Base-by-base conservation (phyloP, 2,113 vertebrate genomes). In the Tragelaphus imberbis region DNA sequence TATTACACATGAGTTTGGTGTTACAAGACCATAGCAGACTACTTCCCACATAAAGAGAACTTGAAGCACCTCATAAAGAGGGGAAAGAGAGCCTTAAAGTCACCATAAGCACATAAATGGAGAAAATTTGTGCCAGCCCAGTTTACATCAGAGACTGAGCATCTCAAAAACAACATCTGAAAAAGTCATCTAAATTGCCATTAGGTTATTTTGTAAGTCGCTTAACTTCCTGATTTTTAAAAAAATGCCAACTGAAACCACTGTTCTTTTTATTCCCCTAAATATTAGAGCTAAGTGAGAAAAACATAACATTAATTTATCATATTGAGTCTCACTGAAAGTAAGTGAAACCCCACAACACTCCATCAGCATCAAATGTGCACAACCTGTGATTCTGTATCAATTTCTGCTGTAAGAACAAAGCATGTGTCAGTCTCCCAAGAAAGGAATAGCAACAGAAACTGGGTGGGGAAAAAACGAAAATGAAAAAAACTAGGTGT, bases 271-370 rank as follows among this genome's bases (percentile, higher is more conserved):
- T 97, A 86, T 53, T 15, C 94, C 90, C 91, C 90, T 75, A 97
- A 97, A 90, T 80, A 96, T 95, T 77, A 97, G 81, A 91, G 33
- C 56, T 92, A 95, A 94, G 68, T 94, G 90, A 96, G 95, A 97
- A 97, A 97, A 97, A 96, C 30, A 93, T 88, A 96, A 94, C 79
- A 91, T 91, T 94, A 84, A 94, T 89, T 92, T 97, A 96, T 98
- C 95, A 82, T 89, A 94, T 33, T 97, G 95, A 97, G 51, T 87
- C 93, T 96, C 82, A 82, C 16, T 84, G 80, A 95, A 95, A 98
- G 61, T 94, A 88, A 97, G 63, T 81, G 77, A 97, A 94, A 92
- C 93, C 93, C 84, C 68, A 55, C 77, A 90, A 95, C 55, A 81
- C 61, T 93, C 89, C 94, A 96, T 95, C 95, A 96, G 93, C 61